Percentiles rank a stretch among this genome's conserved stretches.
Evolutionary conservation across 1,140 invertebrate species (phyloP).

Genomic region (Bombus superbus): DNA sequence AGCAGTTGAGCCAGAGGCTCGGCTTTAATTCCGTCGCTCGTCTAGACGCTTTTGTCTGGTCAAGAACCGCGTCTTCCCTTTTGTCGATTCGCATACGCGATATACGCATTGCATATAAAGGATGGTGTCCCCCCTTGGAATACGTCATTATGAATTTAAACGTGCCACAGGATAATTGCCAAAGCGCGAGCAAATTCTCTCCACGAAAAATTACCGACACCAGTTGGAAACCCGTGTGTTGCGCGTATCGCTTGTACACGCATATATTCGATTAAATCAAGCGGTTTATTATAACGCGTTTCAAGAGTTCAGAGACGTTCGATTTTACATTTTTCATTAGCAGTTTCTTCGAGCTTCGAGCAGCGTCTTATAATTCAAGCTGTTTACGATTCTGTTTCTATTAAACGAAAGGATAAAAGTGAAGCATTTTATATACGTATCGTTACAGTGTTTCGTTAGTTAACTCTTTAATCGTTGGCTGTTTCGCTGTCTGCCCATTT

Average conservation of each 20-base stretch:
- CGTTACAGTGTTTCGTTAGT: background rate
- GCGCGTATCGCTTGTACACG: no score
- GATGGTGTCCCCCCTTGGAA: background rate
- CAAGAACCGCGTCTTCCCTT: conserved; percentile 37
- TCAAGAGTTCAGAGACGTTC: no score
- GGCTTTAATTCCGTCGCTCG: conserved; percentile 35
- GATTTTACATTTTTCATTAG: no score
- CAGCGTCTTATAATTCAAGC: no score
- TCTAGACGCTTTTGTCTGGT: conserved; percentile 39
- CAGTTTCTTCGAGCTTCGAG: no score
- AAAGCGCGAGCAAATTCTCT: background rate
- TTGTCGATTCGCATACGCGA: conserved; percentile 31
- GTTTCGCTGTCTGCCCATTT: background rate
- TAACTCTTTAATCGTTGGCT: background rate
- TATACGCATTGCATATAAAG: background rate
- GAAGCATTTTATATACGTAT: background rate
- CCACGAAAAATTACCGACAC: background rate
- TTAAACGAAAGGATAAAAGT: background rate
- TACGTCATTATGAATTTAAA: background rate
- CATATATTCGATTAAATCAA: no score
- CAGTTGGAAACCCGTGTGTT: no score
- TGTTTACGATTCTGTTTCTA: no score
- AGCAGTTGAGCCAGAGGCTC: background rate
- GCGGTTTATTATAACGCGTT: no score
- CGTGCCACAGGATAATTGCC: background rate